phyloP scores from a whole-genome alignment of 2,797 vertebrate genomes.

The Galaxias olidus region DNA sequence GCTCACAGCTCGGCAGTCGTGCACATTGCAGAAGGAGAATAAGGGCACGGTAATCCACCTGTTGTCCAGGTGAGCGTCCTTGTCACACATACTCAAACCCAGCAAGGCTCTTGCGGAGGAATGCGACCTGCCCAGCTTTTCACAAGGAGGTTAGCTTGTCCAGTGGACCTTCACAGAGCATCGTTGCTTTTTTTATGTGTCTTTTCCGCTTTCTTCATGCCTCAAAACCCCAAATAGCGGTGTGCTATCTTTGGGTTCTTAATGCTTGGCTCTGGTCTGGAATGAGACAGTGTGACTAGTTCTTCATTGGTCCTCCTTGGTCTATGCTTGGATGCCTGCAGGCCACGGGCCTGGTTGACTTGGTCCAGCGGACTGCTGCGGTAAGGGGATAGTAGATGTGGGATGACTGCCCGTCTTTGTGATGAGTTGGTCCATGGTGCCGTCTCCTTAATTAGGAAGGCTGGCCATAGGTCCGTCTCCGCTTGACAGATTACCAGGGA shows the following conservation, averaged over 20 bases:
- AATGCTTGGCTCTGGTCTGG: slow-evolving; percentile 10
- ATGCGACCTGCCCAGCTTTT: slow-evolving; percentile 59
- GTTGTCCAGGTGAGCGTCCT: slow-evolving; percentile 63
- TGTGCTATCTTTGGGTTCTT: too few relatives aligned
- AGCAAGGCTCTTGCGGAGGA: slow-evolving; percentile 49
- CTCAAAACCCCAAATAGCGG: background rate
- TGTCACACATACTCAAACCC: slow-evolving; percentile 40
- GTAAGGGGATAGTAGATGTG: slow-evolving; percentile 6
- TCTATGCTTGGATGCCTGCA: background rate
- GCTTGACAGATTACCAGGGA: slow-evolving; percentile 79
- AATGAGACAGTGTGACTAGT: background rate
- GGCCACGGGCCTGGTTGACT: slow-evolving; percentile 3
- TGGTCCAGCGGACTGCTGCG: background rate
- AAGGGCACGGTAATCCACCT: slow-evolving; percentile 70
- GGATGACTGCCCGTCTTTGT: slow-evolving; percentile 50
- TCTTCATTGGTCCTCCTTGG: background rate
- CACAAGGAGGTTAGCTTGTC: slow-evolving; percentile 51
- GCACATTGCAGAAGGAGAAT: slow-evolving; percentile 49
- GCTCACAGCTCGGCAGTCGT: slow-evolving; percentile 39
- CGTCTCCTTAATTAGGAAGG: slow-evolving; percentile 76
- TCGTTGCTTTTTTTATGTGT: slow-evolving; percentile 33
- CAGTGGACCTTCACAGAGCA: slow-evolving; percentile 49
- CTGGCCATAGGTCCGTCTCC: slow-evolving; percentile 64
- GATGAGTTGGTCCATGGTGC: slow-evolving; percentile 37
- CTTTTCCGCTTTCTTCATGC: slow-evolving; percentile 42